A percentile compares a stretch with the other conserved stretches of the same genome.
Conservation (phyloP, 2,888 invertebrate genomes). For the Athrips mouffetella region DNA sequence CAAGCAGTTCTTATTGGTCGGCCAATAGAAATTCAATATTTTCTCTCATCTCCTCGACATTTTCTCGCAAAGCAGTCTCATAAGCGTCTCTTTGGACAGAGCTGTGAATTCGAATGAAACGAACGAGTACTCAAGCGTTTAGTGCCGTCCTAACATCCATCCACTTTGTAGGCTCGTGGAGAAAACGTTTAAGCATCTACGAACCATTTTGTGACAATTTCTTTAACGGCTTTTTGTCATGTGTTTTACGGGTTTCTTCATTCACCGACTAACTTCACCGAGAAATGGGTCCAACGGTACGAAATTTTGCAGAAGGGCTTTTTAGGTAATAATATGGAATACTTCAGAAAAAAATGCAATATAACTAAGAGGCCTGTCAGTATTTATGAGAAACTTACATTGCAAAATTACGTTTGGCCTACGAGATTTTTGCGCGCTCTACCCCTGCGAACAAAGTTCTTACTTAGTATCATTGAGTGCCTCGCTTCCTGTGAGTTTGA, state of each 20-base stretch:
- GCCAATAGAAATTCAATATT: too few species aligned
- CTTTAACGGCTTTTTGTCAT: neutral
- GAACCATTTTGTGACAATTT: neutral
- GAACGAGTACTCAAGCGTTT: neutral
- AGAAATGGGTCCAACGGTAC: neutral
- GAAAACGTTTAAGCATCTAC: neutral
- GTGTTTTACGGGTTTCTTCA: neutral
- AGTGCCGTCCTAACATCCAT: neutral
- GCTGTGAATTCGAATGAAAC: neutral
- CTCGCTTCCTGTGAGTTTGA: too few species aligned
- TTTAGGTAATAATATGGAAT: neutral
- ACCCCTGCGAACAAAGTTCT: slow-evolving; percentile 1
- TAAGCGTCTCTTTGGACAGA: neutral
- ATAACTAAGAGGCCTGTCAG: too few species aligned
- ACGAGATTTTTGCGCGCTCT: too few species aligned
- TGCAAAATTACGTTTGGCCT: too few species aligned
- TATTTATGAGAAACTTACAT: too few species aligned
- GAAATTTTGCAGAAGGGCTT: neutral
- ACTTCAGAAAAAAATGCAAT: too few species aligned
- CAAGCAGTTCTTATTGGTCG: too few species aligned
- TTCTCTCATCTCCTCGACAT: neutral
- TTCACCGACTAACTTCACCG: neutral
- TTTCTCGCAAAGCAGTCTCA: neutral
- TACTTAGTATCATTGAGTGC: neutral
- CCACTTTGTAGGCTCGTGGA: neutral